phyloP scores from a whole-genome alignment of 2,888 invertebrate genomes.

The Ectemnius cavifrons region DNA sequence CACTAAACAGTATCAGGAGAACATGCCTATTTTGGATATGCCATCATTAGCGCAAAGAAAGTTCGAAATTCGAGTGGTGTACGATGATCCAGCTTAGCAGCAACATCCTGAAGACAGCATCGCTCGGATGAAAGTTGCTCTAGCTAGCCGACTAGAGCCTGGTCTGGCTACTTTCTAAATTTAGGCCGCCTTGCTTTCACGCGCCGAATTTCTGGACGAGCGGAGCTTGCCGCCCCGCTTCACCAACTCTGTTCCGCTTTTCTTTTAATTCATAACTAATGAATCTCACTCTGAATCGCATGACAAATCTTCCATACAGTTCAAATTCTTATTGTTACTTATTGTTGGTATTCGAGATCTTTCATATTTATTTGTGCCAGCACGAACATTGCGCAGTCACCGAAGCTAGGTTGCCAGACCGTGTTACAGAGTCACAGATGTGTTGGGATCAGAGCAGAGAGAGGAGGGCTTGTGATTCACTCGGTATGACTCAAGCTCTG shows the following conservation, averaged over 20 bases:
- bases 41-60: background rate
- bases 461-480: slow-evolving; percentile 65
- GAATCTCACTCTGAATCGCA: no score
- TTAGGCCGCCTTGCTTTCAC: slow-evolving; percentile 70
- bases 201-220: slow-evolving; percentile 58
- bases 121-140: slow-evolving; percentile 62
- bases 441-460: slow-evolving; percentile 50
- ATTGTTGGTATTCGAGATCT: background rate
- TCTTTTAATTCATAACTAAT: background rate
- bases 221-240: slow-evolving; percentile 15
- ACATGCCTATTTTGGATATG: background rate
- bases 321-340: no score
- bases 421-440: slow-evolving; percentile 42
- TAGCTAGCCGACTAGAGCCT: slow-evolving; percentile 51
- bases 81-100: background rate
- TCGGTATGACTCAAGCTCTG: slow-evolving; percentile 66
- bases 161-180: slow-evolving; percentile 71
- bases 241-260: background rate
- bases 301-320: no score
- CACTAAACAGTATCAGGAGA: background rate
- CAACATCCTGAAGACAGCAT: slow-evolving; percentile 20
- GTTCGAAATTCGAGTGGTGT: slow-evolving; percentile 12
- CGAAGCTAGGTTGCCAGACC: background rate
- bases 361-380: background rate
- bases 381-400: background rate